These are phyloP conservation scores for Esox niger DNA, from an alignment of 2,113 vertebrate genomes.

Conservation along the genomic window DNA sequence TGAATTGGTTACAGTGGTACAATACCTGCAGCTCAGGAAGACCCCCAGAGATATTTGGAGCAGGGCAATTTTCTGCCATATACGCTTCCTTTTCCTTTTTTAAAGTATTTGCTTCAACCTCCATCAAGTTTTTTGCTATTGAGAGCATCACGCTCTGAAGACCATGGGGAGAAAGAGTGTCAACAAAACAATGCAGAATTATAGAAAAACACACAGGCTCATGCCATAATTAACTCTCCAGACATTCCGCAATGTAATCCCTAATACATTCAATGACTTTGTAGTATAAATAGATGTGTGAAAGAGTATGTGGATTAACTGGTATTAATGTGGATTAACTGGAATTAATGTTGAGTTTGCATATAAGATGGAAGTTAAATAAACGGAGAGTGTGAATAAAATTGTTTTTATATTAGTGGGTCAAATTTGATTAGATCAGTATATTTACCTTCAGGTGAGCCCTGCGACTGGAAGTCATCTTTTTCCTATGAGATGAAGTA, in stretches of 20 bases:
- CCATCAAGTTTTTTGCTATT: background rate
- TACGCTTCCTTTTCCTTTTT: background rate
- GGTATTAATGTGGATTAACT: too few relatives aligned
- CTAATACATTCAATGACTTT: too few relatives aligned
- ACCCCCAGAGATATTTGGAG: background rate
- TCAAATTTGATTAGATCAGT: background rate
- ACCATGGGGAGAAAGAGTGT: background rate
- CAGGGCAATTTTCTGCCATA: background rate
- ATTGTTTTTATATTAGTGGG: too few relatives aligned
- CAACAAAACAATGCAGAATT: background rate
- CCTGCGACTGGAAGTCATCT: constrained; percentile 4
- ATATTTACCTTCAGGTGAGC: constrained; percentile 7
- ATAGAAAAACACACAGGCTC: background rate
- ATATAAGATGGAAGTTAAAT: background rate
- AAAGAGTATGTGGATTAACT: too few relatives aligned
- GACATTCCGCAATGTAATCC: background rate
- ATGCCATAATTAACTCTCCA: background rate
- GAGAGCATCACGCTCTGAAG: background rate
- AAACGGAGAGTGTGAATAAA: too few relatives aligned
- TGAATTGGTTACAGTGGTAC: background rate
- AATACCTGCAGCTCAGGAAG: background rate
- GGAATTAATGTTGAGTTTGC: too few relatives aligned
- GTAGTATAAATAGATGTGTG: too few relatives aligned
- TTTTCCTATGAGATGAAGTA: background rate
- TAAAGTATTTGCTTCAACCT: background rate